A percentile compares a stretch with the other conserved stretches of the same genome.
These are phyloP conservation scores for Scelioninae gen. 1 DNA, from an alignment of 2,888 invertebrate species.

Conservation along the genomic window DNA sequence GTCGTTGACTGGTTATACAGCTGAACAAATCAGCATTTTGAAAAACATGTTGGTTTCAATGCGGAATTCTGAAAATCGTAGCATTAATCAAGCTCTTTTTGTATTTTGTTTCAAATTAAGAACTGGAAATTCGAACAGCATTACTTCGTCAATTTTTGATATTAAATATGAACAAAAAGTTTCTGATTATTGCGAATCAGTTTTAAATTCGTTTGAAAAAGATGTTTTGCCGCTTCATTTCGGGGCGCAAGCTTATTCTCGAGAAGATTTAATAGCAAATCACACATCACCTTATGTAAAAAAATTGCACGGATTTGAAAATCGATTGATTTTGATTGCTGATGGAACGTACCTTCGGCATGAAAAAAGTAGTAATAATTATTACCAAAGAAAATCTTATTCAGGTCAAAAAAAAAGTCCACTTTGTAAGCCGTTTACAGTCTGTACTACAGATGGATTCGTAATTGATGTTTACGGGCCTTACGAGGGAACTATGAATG, in stretches of 20 bases:
- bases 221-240: constrained; percentile 18
- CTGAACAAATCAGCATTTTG: constrained; percentile 7
- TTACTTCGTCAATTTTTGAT: constrained; percentile 5
- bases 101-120: constrained; percentile 19
- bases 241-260: constrained; percentile 17
- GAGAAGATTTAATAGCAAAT: constrained; percentile 18
- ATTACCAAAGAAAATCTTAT: constrained; percentile 27
- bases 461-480: constrained; percentile 18
- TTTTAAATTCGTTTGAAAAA: constrained; percentile 13
- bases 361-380: constrained; percentile 32
- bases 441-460: constrained; percentile 23
- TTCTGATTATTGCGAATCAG: constrained; percentile 12
- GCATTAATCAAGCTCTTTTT: constrained; percentile 13
- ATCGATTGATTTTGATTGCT: constrained; percentile 13
- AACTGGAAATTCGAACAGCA: constrained; percentile 11
- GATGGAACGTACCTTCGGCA: constrained; percentile 30
- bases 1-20: constrained; percentile 25
- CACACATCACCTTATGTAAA: constrained; percentile 19
- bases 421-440: constrained; percentile 23
- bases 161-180: constrained; percentile 8
- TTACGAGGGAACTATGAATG: constrained; percentile 9
- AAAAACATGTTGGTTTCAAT: constrained; percentile 21
- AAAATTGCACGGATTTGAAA: constrained; percentile 23
- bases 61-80: constrained; percentile 24
- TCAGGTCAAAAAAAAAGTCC: constrained; percentile 13